Evolutionary conservation across 2,888 invertebrate genomes (phyloP).

Genomic region (Epirrhoe alternata): DNA sequence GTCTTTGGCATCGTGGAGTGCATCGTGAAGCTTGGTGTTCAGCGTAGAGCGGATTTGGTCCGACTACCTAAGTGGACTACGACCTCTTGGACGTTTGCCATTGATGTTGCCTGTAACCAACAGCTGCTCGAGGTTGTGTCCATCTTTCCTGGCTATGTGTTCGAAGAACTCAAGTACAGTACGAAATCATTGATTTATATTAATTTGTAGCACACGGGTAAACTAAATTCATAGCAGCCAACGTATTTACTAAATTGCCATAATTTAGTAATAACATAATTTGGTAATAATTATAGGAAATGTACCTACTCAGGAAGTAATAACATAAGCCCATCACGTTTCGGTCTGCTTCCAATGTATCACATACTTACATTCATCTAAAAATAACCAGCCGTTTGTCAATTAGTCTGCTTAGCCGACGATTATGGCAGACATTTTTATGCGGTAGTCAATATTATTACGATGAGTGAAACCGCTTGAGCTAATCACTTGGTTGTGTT

Average conservation of each 20-base stretch:
- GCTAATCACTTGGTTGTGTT: background rate
- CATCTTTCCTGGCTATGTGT: no score
- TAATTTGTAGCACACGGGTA: background rate
- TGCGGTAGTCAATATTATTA: background rate
- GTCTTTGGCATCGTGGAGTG: no score
- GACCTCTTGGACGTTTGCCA: no score
- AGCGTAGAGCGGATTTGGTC: no score
- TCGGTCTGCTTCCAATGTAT: conserved; percentile 39
- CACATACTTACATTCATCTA: conserved; percentile 11
- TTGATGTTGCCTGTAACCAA: no score
- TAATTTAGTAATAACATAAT: conserved; percentile 21
- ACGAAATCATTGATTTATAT: background rate
- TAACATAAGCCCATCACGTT: conserved; percentile 33
- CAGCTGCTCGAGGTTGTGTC: no score
- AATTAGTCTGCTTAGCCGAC: background rate
- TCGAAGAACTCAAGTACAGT: no score
- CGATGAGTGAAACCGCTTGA: background rate
- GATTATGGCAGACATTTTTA: background rate
- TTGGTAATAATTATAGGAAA: conserved; percentile 37
- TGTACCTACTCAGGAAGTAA: conserved; percentile 30
- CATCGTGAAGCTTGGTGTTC: no score
- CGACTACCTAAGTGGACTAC: no score
- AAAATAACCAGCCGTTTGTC: conserved; percentile 7
- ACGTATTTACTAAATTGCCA: conserved; percentile 21
- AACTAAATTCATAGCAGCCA: background rate